Base-by-base conservation (phyloP, 2,113 vertebrate species). In the Rhinolophus ferrumequinum region DNA sequence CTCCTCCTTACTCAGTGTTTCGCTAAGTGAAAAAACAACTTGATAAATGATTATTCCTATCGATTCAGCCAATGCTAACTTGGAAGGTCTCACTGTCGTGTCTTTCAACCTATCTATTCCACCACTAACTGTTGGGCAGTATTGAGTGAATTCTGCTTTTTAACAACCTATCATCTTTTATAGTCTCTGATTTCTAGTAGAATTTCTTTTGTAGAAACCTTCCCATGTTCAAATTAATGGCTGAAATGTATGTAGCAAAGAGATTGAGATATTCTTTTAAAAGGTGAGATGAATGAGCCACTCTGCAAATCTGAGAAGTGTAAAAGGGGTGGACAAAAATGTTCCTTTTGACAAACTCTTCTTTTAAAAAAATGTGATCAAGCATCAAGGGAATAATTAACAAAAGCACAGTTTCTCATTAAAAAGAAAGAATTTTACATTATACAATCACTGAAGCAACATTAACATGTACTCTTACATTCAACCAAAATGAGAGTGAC, bases 391-490 rank as follows among this genome's bases (percentile, higher is more conserved):
- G 79, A 97, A 82, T 90, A 98, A 97, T 26, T 88, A 96, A 72
- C 56, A 52, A 72, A 88, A 88, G 58, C 50, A 56, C 97, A 93
- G 92, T 93, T 76, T 3, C n/a, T 90, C 96, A 72, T 85, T 84
- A 95, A 97, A 94, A 95, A 5, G 66, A 97, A 94, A 92, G 7
- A 56, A 96, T 33, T 93, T 97, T 93, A 91, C n/a, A 93, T 97
- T 96, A 97, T 44, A 91, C 0, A 24, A 90, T 92, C 89, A 97
- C 73, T 92, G 88, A 98, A 98, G 77, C 94, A 89, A 98, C 50
- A 96, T 95, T 89, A 83, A 92, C 76, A 93, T 66, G 88, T 56
- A 75, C 35, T 88, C 56, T 50, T 96, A 98, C 83, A 97, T 95
- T 97, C 90, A 98, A 92, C 44, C 72, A 56, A 95, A 98, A 86